These are phyloP conservation scores for Beroe forskalii DNA, from an alignment of 37 sponge, comb jelly and placozoan genomes.

Conservation along the genomic window DNA sequence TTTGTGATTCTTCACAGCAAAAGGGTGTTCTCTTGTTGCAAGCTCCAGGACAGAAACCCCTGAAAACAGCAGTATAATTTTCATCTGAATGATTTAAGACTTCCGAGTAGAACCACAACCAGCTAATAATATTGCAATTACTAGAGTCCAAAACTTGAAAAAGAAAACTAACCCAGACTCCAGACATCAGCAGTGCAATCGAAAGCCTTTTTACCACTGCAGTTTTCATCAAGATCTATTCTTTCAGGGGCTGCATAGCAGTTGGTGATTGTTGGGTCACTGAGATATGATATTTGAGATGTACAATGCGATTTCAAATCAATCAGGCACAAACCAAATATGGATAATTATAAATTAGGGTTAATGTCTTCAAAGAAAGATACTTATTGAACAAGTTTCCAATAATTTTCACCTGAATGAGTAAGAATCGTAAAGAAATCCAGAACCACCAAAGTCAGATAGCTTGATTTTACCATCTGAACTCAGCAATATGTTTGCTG, in stretches of 20 bases:
- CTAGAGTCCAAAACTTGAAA: no score
- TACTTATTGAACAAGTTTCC: no score
- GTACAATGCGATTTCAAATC: no score
- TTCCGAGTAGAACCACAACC: no score
- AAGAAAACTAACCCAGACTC: slow-evolving; percentile 65
- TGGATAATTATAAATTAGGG: no score
- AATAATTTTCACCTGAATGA: slow-evolving; percentile 58
- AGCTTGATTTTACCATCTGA: slow-evolving; percentile 35
- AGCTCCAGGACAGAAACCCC: slow-evolving; percentile 12
- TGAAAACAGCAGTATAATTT: no score
- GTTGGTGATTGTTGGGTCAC: slow-evolving; percentile 37
- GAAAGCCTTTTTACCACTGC: not conserved
- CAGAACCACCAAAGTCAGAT: slow-evolving; percentile 57
- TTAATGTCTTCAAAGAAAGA: no score
- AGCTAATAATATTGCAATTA: no score
- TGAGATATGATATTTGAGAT: no score
- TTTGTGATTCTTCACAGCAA: not conserved
- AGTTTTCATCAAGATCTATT: slow-evolving; percentile 3
- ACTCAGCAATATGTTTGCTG: slow-evolving; percentile 57
- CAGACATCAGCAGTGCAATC: slow-evolving; percentile 51
- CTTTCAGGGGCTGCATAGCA: slow-evolving; percentile 53
- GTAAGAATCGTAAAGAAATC: slow-evolving; percentile 39
- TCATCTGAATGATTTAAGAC: no score
- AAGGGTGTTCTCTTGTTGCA: slow-evolving; percentile 29
- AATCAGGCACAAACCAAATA: no score